Evolutionary conservation across 2,888 invertebrate genomes (phyloP), one percentile per base, ranked within the genome.

Genomic region (Himalopsyche japonica): DNA sequence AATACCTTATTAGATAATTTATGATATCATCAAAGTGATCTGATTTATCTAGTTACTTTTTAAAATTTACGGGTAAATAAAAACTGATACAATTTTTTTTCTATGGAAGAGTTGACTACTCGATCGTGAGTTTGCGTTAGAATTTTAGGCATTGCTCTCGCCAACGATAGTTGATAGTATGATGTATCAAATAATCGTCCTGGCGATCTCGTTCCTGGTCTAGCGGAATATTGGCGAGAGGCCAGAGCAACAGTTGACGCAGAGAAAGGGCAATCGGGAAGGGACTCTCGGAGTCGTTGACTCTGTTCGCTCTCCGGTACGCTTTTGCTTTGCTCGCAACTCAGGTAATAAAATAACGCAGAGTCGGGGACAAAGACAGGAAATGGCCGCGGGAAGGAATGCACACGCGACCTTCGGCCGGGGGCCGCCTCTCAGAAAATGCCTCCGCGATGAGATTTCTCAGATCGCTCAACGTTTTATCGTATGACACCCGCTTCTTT

Each of bases 311-410:
- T 15, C 20, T 57, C 57, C 24, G 10, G 24, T 70, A 1, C 27
- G 70, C 70, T 70, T 57, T 70, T 70, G 70, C 70, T 70, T 27
- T 30, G 70, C 70, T 70, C 30, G 30, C 47, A 27, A 48, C 79
- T 47, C 32, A 79, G 48, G 43, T 78, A 78, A 43, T 43, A 43
- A 43, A 43, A 43, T 78, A 78, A 78, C 43, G 43, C 43, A 70
- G 79, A 64, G 34, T 32, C 34, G 49, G 80, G 87, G 82, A 87
- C 87, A 87, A 87, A 87, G 87, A 82, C 87, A 86, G 86, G 87
- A 87, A 87, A 84, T 86, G 87, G 79, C 86, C 86, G 82, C 83
- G 80, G 82, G 78, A 80, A 87, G 86, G 87, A 87, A 87, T 87
- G 87, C 84, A 82, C 70, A 70, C 82, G 85, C 86, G 87, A 84